Conservation (phyloP, 30 jellyfish, hydroid and myxozoan genomes). For the Nemopilema nomurai region DNA sequence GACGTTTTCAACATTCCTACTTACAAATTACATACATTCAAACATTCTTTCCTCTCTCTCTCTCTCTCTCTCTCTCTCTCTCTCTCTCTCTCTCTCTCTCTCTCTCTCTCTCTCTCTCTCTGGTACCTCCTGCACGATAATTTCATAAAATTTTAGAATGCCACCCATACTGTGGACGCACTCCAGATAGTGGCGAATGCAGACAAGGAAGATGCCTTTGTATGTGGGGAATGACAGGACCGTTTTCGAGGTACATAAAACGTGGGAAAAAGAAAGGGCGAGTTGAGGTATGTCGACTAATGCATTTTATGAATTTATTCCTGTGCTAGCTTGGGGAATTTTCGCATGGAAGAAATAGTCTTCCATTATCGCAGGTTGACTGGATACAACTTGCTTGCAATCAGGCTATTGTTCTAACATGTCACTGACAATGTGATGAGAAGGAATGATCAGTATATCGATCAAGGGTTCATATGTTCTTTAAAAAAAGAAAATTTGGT, state of each 20-base stretch:
- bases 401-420: too few relatives aligned
- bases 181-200: slow-evolving; percentile 29
- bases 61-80: too few relatives aligned
- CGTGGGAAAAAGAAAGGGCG: slow-evolving; percentile 35
- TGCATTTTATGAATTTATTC: not conserved
- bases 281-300: slow-evolving; percentile 11
- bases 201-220: slow-evolving; percentile 33
- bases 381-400: not conserved
- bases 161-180: slow-evolving; percentile 41
- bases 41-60: too few relatives aligned
- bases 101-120: too few relatives aligned
- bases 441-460: too few relatives aligned
- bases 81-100: too few relatives aligned
- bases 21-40: too few relatives aligned
- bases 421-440: too few relatives aligned
- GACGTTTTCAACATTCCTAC: too few relatives aligned
- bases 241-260: slow-evolving; percentile 25
- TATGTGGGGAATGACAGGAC: slow-evolving; percentile 66
- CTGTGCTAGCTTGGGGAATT: not conserved
- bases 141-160: slow-evolving; percentile 8
- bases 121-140: too few relatives aligned
- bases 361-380: not conserved
- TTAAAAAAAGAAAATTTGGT: too few relatives aligned
- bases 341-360: not conserved
- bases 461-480: too few relatives aligned